phyloP scores from a whole-genome alignment of 2,113 vertebrate species.

The Maylandia zebra region DNA sequence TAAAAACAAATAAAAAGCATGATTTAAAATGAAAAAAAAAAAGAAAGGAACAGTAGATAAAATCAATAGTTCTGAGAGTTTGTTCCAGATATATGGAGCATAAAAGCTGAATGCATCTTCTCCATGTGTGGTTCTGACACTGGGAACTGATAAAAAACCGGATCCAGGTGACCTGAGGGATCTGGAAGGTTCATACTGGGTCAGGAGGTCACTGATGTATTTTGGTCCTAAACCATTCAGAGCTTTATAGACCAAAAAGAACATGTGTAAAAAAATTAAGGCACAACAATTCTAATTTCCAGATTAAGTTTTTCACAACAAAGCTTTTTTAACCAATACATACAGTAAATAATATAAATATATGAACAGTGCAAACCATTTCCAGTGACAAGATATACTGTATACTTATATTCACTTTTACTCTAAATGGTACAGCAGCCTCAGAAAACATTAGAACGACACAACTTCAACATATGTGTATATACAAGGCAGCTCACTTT shows the following conservation, averaged over 20 bases:
- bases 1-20: not conserved
- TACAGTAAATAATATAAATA: not conserved
- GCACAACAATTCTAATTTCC: not conserved
- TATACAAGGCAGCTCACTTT: not conserved
- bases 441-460: not conserved
- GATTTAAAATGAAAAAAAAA: not conserved
- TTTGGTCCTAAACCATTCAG: not conserved
- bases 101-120: not conserved
- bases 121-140: not conserved
- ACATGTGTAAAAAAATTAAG: not conserved
- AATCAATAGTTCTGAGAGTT: not conserved
- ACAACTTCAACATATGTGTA: not conserved
- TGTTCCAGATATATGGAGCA: not conserved
- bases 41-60: not conserved
- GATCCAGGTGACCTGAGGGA: not conserved
- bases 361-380: not conserved
- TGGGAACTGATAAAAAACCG: accelerated
- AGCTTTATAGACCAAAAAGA: not conserved
- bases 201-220: not conserved
- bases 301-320: not conserved
- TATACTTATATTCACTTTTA: not conserved
- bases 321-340: not conserved
- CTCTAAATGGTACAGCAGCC: not conserved
- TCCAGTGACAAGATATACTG: not conserved
- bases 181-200: not conserved